Evolutionary conservation across 2,888 invertebrate species (phyloP), one percentile per base, ranked within the genome.

Genomic region (Hypercompe scribonia): DNA sequence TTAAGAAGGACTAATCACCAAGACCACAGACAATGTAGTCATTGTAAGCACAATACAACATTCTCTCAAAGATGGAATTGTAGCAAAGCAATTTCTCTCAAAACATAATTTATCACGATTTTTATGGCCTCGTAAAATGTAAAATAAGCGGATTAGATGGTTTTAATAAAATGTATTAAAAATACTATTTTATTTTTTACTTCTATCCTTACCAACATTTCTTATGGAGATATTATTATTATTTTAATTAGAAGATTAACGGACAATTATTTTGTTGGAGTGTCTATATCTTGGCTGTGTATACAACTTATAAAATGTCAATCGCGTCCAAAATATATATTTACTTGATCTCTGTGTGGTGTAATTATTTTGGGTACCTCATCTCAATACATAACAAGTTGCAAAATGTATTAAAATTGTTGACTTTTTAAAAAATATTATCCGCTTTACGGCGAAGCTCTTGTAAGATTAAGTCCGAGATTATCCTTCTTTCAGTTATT

Each of bases 51-150:
- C 85, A 21, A 75, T 88, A 89, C 82, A 80, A 89, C 86, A 85
- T 84, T 79, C 79, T 79, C 74, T 70, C 21, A 77, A 74, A 74
- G 74, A 80, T 75, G 76, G 54, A 85, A 86, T 83, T 81, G 84
- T 86, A 87, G 84, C 79, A 70, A 68, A 80, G 83, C 82, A 86
- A 86, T 88, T 87, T 81, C 79, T 83, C 84, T 86, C 85, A 83
- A 86, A 86, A 84, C 83, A 86, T 89, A 92, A 92, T 90, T 92
- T 92, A 91, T 90, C 83, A 79, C 87, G 74, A 89, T 89, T 91
- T 92, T 92, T 90, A 92, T 86, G 86, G 78, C 75, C 76, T 81
- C 86, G 86, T 90, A 90, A 90, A 70, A 89, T 81, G 73, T 75
- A 75, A 81, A 84, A 83, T 85, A 87, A 85, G 76, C 76, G 84